Evolutionary conservation across 1,140 invertebrate species (phyloP).

Genomic region (Lepidurus couesii): DNA sequence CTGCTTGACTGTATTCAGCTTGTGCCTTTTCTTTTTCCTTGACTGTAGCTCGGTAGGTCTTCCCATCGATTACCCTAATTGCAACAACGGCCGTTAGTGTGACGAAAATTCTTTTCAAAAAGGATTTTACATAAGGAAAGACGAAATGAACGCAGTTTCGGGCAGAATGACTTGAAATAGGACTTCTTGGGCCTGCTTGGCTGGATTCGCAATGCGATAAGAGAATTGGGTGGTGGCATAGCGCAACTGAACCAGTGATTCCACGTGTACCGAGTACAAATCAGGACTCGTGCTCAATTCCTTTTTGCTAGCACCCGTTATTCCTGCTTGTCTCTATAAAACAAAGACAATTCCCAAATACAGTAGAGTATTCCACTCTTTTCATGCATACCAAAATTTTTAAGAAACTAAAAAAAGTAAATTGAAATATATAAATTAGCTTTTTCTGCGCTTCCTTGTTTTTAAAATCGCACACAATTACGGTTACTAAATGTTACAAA

Average conservation of each 20-base stretch:
- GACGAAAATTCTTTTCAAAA: not conserved
- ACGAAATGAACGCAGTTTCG: conserved; percentile 59
- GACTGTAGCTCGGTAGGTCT: conserved; percentile 51
- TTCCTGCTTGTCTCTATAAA: too few relatives aligned
- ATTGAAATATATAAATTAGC: too few relatives aligned
- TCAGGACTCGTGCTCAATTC: too few relatives aligned
- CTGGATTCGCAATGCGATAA: conserved; percentile 53
- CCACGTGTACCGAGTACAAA: conserved; percentile 48
- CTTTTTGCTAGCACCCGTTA: too few relatives aligned
- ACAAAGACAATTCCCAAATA: too few relatives aligned
- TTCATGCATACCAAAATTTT: too few relatives aligned
- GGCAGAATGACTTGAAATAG: conserved; percentile 52
- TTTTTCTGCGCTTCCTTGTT: too few relatives aligned
- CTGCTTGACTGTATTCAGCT: conserved; percentile 56
- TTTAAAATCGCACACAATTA: too few relatives aligned
- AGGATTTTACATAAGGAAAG: conserved; percentile 54
- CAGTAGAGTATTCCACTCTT: too few relatives aligned
- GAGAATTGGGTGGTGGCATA: conserved; percentile 56
- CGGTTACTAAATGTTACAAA: too few relatives aligned
- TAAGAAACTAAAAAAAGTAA: too few relatives aligned
- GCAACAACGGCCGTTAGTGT: not conserved
- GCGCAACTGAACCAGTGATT: conserved; percentile 52
- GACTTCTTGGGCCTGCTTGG: conserved; percentile 52
- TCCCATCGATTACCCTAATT: conserved; percentile 51
- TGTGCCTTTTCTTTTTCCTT: conserved; percentile 59